These are phyloP conservation scores for Platalea minor DNA, from an alignment of 2,797 vertebrate species.

Conservation along the genomic window DNA sequence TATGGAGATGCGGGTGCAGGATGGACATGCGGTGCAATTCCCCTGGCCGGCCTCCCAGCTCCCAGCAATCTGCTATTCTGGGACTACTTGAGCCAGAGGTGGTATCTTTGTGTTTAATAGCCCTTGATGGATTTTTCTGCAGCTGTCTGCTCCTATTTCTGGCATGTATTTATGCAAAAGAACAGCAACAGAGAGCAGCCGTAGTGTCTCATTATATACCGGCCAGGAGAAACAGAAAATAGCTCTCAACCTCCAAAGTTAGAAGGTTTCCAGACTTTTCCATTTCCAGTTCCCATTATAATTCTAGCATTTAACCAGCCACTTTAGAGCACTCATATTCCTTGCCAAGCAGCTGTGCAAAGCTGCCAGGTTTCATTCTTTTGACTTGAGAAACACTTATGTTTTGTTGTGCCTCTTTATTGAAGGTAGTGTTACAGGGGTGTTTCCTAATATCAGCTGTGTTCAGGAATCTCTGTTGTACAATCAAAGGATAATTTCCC, in stretches of 20 bases:
- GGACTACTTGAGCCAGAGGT: not conserved
- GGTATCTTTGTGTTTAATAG: constrained; percentile 19
- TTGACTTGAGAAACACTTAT: not conserved
- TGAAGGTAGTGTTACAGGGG: constrained; percentile 36
- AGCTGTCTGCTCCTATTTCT: constrained; percentile 47
- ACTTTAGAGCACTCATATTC: not conserved
- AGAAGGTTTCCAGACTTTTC: constrained; percentile 34
- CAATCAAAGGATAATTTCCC: constrained; percentile 30
- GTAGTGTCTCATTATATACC: not conserved
- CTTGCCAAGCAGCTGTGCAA: constrained; percentile 1
- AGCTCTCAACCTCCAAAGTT: not conserved
- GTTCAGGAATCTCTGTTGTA: constrained; percentile 3
- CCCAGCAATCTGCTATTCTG: not conserved
- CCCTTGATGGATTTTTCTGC: constrained; percentile 36
- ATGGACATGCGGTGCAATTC: accelerated
- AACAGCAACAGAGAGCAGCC: not conserved
- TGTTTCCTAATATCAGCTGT: constrained; percentile 30
- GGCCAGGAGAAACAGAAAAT: constrained; percentile 22
- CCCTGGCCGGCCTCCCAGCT: not conserved
- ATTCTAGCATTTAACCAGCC: not conserved
- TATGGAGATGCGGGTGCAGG: accelerated
- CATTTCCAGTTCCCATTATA: constrained; percentile 20
- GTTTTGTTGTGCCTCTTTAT: constrained; percentile 19
- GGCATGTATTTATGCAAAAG: constrained; percentile 22
- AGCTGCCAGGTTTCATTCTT: constrained; percentile 32